phyloP scores from a whole-genome alignment of 2,888 invertebrate genomes.

The Allolobophora icterica region DNA sequence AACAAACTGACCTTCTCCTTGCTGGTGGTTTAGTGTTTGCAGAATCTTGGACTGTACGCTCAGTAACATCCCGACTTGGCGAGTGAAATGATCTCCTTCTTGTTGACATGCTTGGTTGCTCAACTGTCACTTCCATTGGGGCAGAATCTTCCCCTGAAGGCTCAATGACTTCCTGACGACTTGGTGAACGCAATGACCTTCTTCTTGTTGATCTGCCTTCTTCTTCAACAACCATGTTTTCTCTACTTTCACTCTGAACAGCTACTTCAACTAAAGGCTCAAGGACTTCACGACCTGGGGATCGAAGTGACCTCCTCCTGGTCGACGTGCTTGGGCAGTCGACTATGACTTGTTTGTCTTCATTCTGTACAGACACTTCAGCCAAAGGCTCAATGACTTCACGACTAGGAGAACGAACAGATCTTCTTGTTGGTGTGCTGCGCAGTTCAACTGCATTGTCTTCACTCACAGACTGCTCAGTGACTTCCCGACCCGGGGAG shows the following conservation, averaged over 20 bases:
- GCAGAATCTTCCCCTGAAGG: background rate
- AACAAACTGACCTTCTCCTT: background rate
- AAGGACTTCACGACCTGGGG: background rate
- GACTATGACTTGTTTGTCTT: background rate
- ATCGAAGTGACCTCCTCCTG: background rate
- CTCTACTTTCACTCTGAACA: background rate
- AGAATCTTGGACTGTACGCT: background rate
- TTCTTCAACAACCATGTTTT: background rate
- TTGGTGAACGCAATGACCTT: constrained; percentile 17
- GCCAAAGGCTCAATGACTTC: background rate
- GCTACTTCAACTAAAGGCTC: background rate
- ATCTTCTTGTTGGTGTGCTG: background rate
- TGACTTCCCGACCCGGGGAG: no score
- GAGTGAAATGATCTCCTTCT: constrained; percentile 7
- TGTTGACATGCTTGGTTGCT: background rate
- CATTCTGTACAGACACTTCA: background rate
- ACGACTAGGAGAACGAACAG: background rate
- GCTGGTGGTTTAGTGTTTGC: background rate
- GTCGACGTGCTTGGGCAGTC: background rate
- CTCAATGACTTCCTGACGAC: background rate
- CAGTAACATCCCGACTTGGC: background rate
- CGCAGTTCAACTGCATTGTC: no score
- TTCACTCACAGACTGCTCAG: background rate
- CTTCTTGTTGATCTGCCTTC: background rate
- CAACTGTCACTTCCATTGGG: background rate